These are phyloP conservation scores for Rhinella marina DNA, from an alignment of 2,797 vertebrate species.

Conservation along the genomic window DNA sequence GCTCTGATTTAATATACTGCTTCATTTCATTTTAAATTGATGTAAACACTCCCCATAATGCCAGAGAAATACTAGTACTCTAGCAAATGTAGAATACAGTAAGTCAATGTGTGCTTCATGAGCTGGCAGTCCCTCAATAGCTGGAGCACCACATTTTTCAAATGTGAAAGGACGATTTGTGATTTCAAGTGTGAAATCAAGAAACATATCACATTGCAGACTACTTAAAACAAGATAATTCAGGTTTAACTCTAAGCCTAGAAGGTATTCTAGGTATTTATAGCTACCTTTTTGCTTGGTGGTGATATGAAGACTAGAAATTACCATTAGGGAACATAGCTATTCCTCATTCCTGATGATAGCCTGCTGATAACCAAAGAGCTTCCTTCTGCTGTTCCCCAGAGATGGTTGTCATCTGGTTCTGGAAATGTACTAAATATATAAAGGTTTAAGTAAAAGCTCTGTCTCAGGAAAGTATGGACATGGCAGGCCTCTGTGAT, in stretches of 20 bases:
- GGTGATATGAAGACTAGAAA: neutral
- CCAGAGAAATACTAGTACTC: neutral
- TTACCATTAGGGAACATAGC: slow-evolving; percentile 4
- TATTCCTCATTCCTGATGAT: neutral
- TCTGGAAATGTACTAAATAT: neutral
- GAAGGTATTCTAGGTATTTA: slow-evolving; percentile 2
- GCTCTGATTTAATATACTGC: slow-evolving; percentile 34
- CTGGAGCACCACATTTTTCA: neutral
- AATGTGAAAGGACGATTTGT: no score
- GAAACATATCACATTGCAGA: neutral
- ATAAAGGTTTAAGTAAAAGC: neutral
- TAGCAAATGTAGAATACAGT: neutral
- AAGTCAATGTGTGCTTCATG: neutral
- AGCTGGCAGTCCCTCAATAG: neutral
- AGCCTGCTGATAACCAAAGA: slow-evolving; percentile 8
- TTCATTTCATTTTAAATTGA: slow-evolving; percentile 42
- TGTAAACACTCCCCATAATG: slow-evolving; percentile 9
- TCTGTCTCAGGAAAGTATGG: neutral
- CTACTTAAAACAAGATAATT: neutral
- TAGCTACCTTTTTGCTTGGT: neutral
- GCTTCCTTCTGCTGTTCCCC: neutral
- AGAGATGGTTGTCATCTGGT: slow-evolving; percentile 8
- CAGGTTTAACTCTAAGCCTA: neutral
- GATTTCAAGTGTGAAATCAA: neutral
- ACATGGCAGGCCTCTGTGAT: neutral